Evolutionary conservation across 2,888 invertebrate species (phyloP).

Genomic region (Tachina grossa): DNA sequence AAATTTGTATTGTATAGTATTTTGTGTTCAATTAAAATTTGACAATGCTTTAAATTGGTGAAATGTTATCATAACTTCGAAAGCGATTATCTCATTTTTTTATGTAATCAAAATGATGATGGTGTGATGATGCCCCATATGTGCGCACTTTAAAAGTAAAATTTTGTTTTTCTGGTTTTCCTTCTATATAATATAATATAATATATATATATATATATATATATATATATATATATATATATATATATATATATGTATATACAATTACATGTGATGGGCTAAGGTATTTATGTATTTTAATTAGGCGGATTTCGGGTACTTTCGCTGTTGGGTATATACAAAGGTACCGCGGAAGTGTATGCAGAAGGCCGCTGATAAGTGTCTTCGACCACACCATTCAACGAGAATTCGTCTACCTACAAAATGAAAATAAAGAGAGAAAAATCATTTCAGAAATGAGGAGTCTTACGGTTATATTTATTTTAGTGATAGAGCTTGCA

Average conservation of each 20-base stretch:
- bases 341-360: constrained; percentile 72
- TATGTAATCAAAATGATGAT: constrained; percentile 51
- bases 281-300: constrained; percentile 51
- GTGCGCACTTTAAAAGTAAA: constrained; percentile 71
- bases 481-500: background rate
- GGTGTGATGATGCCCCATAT: constrained; percentile 58
- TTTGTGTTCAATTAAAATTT: constrained; percentile 67
- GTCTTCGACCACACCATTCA: constrained; percentile 71
- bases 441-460: background rate
- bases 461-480: background rate
- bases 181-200: constrained; percentile 41
- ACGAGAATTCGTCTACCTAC: constrained; percentile 70
- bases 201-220: constrained; percentile 62
- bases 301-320: constrained; percentile 75
- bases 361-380: constrained; percentile 72
- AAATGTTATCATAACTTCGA: constrained; percentile 67
- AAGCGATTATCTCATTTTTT: constrained; percentile 65
- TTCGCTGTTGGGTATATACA: constrained; percentile 73
- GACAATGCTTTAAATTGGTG: constrained; percentile 68
- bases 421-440: constrained; percentile 13
- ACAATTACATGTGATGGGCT: constrained; percentile 65
- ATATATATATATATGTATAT: constrained; percentile 61
- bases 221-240: constrained; percentile 59
- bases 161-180: constrained; percentile 50
- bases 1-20: constrained; percentile 45